Base-by-base conservation (phyloP, 2,797 vertebrate genomes). In the Sebastes reedi region DNA sequence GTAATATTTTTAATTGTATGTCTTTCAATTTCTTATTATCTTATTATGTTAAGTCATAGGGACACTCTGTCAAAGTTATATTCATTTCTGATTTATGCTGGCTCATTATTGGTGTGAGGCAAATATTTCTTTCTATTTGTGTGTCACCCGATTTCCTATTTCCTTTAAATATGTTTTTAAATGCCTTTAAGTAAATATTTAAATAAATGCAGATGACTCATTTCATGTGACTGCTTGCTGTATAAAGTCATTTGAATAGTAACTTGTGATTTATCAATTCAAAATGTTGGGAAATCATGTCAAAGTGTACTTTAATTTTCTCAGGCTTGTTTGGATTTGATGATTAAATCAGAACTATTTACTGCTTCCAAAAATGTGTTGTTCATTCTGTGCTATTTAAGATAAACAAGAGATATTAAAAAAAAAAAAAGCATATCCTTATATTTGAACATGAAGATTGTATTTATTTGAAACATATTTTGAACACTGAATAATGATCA, bases 181-280 rank as follows among this genome's bases (percentile, higher is more conserved):
- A 68, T n/a, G 5, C 1, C 1, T 11, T 55, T 62, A 3, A 72
- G 3, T 16, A 2, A 16, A 55, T 58, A 11, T 39, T 72, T 58
- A 1, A 88, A 85, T 87, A 84, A 87, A 87, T 74, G 5, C 10
- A 24, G 5, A 5, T 62, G 46, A 32, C 55, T 58, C 64, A 18
- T 13, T 62, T 64, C 11, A 72, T 69, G 14, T 62, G 4, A 30
- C 34, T 5, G 7, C 32, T 55, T 60, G 18, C 13, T 62, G 5
- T 30, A 27, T 77, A 13, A 65, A 18, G 4, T 67, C 9, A 6
- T 71, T 79, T 67, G 11, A 8, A 34, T 8, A 2, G 3, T 39
- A 22, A 55, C 2, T 55, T 0, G 36, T 18, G 0, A 46, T n/a
- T 62, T 22, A 42, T 34, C 1, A 8, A 16, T 73, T 46, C 12